Conservation (phyloP, 2,113 vertebrate species). For the Barnardius zonarius region DNA sequence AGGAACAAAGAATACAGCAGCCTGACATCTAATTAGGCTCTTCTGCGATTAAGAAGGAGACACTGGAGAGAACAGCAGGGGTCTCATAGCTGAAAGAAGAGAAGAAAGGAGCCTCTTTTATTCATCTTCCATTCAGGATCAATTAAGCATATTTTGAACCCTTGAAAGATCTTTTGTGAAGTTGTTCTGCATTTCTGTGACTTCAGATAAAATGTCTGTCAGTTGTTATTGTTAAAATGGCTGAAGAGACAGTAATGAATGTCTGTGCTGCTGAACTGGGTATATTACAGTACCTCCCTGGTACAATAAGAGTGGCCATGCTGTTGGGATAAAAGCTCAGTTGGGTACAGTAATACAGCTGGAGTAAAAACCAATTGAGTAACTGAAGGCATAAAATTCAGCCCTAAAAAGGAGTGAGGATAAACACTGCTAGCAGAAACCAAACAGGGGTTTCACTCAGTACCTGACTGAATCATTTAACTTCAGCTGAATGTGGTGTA, state of each 20-base stretch:
- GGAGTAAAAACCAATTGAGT: background rate
- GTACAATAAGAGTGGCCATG: background rate
- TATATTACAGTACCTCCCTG: background rate
- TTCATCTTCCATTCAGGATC: background rate
- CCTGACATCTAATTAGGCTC: background rate
- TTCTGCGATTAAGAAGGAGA: background rate
- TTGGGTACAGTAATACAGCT: background rate
- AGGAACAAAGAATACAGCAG: background rate
- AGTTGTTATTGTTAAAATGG: background rate
- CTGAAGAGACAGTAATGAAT: background rate
- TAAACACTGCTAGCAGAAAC: background rate
- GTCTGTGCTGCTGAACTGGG: background rate
- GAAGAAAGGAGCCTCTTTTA: background rate
- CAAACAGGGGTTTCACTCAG: background rate
- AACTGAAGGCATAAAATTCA: background rate
- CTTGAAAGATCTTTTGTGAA: background rate
- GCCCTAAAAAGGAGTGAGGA: background rate
- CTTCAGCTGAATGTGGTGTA: background rate
- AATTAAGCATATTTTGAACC: slow-evolving; percentile 35
- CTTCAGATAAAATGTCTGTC: slow-evolving; percentile 20
- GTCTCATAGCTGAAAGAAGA: slow-evolving; percentile 1
- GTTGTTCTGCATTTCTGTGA: background rate
- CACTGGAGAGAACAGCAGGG: background rate
- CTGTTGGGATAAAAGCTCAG: background rate
- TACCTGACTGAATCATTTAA: background rate